phyloP scores from a whole-genome alignment of 2,113 vertebrate genomes.

The Halcyon malimbica region DNA sequence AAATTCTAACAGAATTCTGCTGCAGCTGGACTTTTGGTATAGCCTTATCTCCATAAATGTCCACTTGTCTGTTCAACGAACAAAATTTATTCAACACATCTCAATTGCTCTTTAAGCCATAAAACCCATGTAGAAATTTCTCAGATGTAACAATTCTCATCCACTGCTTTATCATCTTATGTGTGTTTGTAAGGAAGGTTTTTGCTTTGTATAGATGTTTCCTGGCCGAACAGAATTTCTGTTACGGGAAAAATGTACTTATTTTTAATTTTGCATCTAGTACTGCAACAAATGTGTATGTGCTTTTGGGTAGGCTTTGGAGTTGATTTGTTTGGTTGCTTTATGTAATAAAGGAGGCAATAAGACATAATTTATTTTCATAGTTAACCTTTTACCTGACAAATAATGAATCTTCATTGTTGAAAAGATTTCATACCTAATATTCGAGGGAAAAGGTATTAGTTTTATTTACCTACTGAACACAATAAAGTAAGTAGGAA shows the following conservation, averaged over 20 bases:
- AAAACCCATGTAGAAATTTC: not conserved
- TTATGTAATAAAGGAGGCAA: not conserved
- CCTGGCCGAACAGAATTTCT: not conserved
- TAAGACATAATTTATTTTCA: not conserved
- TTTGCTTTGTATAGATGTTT: not conserved
- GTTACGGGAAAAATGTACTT: not conserved
- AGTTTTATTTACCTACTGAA: not conserved
- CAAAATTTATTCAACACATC: not conserved
- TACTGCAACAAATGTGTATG: not conserved
- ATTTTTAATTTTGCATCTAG: not conserved
- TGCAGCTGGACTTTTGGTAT: not conserved
- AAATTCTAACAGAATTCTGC: not conserved
- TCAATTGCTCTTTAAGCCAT: not conserved
- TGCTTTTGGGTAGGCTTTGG: not conserved
- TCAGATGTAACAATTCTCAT: not conserved
- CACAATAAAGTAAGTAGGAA: not conserved
- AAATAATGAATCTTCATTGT: not conserved
- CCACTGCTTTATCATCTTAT: not conserved
- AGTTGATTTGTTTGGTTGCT: not conserved
- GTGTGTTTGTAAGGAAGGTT: rapidly evolving
- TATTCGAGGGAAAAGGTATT: not conserved
- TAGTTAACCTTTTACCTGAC: not conserved
- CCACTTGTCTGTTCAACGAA: not conserved
- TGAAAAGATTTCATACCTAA: not conserved
- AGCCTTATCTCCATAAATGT: not conserved